Evolutionary conservation across 2,113 vertebrate species (phyloP).

Genomic region (Coracopsis vasa): DNA sequence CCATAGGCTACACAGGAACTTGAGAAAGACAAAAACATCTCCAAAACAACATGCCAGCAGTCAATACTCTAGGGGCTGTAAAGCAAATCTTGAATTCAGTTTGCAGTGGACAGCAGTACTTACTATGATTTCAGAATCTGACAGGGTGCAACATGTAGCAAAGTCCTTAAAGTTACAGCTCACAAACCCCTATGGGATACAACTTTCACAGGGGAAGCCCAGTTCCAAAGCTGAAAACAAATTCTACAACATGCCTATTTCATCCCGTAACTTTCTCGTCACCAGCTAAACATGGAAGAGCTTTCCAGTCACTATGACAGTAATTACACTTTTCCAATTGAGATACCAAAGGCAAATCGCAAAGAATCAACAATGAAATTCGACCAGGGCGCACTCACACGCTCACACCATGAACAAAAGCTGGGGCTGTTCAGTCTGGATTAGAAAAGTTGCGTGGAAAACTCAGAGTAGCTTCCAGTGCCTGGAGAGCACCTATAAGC

Average conservation of each 20-base stretch:
- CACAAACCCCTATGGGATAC: accelerated
- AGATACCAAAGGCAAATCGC: not conserved
- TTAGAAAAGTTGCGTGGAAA: not conserved
- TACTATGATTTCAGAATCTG: not conserved
- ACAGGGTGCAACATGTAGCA: accelerated
- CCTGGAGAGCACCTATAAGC: too few species aligned
- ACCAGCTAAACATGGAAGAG: not conserved
- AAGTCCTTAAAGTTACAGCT: not conserved
- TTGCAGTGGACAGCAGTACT: accelerated
- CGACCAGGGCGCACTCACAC: not conserved
- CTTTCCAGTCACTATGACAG: not conserved
- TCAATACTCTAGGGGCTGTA: not conserved
- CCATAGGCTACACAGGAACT: not conserved
- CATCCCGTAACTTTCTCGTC: not conserved
- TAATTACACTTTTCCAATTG: accelerated
- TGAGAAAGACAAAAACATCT: not conserved
- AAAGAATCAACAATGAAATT: not conserved
- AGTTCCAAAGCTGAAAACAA: not conserved
- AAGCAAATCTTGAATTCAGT: not conserved
- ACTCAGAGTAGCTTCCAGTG: too few species aligned
- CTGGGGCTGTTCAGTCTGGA: not conserved
- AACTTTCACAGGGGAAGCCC: not conserved
- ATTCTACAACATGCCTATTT: accelerated
- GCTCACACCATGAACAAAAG: not conserved
- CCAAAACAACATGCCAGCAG: not conserved